Evolutionary conservation across 1,140 invertebrate species (phyloP).

Genomic region (Drosophila serrata): DNA sequence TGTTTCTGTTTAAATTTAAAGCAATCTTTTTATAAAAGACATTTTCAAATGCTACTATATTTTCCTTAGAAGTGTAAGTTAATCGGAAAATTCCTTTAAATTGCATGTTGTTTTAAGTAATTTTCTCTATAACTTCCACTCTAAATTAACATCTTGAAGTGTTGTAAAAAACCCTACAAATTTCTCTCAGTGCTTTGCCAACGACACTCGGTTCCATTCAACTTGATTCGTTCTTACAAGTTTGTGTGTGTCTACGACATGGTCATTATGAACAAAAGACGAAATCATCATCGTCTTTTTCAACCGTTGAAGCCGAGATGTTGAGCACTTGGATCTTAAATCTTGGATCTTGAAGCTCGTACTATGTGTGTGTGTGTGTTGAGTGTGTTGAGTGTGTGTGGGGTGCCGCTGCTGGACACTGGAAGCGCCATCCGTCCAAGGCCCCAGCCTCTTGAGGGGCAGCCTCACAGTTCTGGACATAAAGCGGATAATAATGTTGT

Average conservation of each 20-base stretch:
- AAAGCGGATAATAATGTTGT: conserved; percentile 82
- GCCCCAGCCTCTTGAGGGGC: conserved; percentile 33
- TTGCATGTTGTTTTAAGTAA: neutral
- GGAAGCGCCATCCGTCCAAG: conserved; percentile 64
- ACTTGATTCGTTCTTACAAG: conserved; percentile 54
- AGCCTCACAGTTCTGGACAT: conserved; percentile 63
- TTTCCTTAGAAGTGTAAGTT: neutral
- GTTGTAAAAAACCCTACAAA: neutral
- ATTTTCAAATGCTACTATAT: too few relatives aligned
- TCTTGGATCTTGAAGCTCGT: conserved; percentile 1
- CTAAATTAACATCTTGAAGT: neutral
- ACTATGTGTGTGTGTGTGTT: too few relatives aligned
- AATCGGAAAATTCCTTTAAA: too few relatives aligned
- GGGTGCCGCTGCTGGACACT: conserved; percentile 60
- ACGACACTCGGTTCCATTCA: conserved; percentile 64
- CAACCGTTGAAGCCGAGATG: conserved; percentile 20
- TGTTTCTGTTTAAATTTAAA: neutral
- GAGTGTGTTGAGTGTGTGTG: conserved; percentile 27
- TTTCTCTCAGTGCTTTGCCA: conserved; percentile 32
- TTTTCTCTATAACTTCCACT: neutral
- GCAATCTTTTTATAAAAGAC: neutral
- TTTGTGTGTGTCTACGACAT: conserved; percentile 46
- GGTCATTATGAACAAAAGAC: conserved; percentile 21
- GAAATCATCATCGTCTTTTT: conserved; percentile 41
- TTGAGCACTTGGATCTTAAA: conserved; percentile 9